Base-by-base conservation (phyloP, 2,113 vertebrate genomes). In the Procavia capensis region DNA sequence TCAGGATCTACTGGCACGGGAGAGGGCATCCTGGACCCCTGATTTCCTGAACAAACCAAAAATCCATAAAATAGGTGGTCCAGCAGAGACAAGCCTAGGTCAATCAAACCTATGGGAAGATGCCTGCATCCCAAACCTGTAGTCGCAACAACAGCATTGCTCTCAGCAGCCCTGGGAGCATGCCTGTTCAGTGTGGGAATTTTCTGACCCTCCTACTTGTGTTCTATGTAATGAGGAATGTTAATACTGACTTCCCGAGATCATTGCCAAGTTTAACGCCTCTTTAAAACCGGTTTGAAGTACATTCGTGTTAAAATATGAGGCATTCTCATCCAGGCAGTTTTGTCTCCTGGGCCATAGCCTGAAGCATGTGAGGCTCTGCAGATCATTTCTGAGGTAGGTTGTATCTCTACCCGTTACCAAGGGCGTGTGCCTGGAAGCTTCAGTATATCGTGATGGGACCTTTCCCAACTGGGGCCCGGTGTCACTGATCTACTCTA, bases 61-160 rank as follows among this genome's bases (percentile, higher is more conserved):
- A 74, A 75, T 64, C 34, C 25, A 29, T 75, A 34, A 19, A 75
- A 54, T 25, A 34, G 36, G 29, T 45, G 25, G 31, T 43, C 39
- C 19, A 70, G 20, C 25, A 90, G 20, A 31, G 29, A n/a, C 0
- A 0, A 87, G 16, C 16, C 72, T 16, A 43, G 57, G 27, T 45
- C 0, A 39, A 0, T 47, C 14, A 39, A 16, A n/a, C 45, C 14
- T 43, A 3, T 2, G 34, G 20, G 25, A 34, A 22, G 19, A 29
- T 72, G 68, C 10, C 17, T 1, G 0, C 36, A 75, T 43, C 36
- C 1, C 3, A 10, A 1, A 2, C 20, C 3, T 41, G 54, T 10
- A 50, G 0, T 9, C 3, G n/a, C 3, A 19, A 39, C 5, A 1
- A n/a, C 41, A 70, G 19, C 1, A 19, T 36, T 84, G 5, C 25